Percentiles rank a stretch among this genome's conserved stretches.
phyloP scores from a whole-genome alignment of 2,888 invertebrate species.

The Netelia virgata region DNA sequence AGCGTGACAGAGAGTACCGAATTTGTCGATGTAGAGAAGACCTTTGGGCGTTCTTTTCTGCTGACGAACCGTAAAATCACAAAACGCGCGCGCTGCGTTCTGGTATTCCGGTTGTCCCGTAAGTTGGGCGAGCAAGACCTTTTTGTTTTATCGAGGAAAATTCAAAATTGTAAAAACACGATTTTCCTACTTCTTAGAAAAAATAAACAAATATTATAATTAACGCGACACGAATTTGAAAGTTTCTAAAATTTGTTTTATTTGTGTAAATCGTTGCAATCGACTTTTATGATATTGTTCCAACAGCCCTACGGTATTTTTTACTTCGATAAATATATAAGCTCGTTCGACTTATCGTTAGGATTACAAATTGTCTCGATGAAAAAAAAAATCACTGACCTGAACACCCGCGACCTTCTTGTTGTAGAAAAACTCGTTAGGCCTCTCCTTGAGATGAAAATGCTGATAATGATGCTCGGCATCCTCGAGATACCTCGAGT shows the following conservation, averaged over 20 bases:
- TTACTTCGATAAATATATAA: too few species aligned
- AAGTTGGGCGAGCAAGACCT: slow-evolving; percentile 85
- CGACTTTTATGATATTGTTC: too few species aligned
- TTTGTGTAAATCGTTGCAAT: too few species aligned
- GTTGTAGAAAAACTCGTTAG: slow-evolving; percentile 86
- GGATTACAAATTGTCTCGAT: not conserved
- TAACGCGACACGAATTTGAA: too few species aligned
- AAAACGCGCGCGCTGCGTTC: slow-evolving; percentile 85
- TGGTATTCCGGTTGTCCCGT: slow-evolving; percentile 84
- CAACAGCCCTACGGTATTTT: too few species aligned
- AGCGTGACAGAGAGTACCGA: slow-evolving; percentile 86
- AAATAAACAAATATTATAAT: too few species aligned
- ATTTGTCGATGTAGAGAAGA: slow-evolving; percentile 86
- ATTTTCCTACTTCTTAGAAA: too few species aligned
- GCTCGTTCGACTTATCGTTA: too few species aligned
- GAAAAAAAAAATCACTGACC: slow-evolving; percentile 76
- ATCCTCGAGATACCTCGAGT: slow-evolving; percentile 85
- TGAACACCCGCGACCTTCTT: slow-evolving; percentile 87
- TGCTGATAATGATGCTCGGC: slow-evolving; percentile 85
- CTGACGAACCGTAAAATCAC: slow-evolving; percentile 85
- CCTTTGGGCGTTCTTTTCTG: slow-evolving; percentile 86
- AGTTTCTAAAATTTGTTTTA: too few species aligned
- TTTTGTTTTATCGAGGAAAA: slow-evolving; percentile 41
- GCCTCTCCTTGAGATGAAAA: slow-evolving; percentile 85
- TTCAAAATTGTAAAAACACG: slow-evolving; percentile 14